Base-by-base conservation (phyloP, 2,888 invertebrate genomes). In the Taenaris catops region DNA sequence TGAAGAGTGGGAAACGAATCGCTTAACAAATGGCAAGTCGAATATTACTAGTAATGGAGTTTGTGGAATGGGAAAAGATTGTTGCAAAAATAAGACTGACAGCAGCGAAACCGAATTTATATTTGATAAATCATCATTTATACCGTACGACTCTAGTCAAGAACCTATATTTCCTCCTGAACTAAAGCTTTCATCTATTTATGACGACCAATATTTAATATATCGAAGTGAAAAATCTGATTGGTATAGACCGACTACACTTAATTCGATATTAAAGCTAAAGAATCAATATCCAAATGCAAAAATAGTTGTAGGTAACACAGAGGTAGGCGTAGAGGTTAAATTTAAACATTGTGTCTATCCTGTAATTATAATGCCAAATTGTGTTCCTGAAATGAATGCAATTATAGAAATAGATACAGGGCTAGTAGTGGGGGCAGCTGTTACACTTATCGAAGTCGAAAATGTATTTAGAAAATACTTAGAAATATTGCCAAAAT, bases 161-260 rank as follows among this genome's bases (percentile, higher is more conserved):
- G 95, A 96, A 66, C 91, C 93, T 1, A 95, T 96, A 51, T 96
- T 96, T 66, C 96, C 96, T 6, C 93, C 95, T 1, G 94, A 95
- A 68, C 70, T 96, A 25, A 90, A 91, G 68, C 71, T 92, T 51
- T 86, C 76, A 1, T 73, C 89, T 2, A 55, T 76, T 32, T 89
- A 90, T 41, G 92, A 93, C 53, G 76, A 80, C 4, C 88, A 93
- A 53, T 65, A 63, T 52, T 54, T 87, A 32, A 46, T 70, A 44
- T 83, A 63, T 78, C 49, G 53, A 87, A 79, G 91, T 71, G 51
- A 87, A 21, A 84, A 89, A 25, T 78, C 89, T 0, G 89, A 89
- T 1, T 95, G 94, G 94, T 89, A 91, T 53, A 84, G 94, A 41
- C 94, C 95, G 0, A 89, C 87, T 1, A 80, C 72, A 25, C 59